A percentile compares a stretch with the other conserved stretches of the same genome.
Evolutionary conservation across 2,888 invertebrate species (phyloP).

Genomic region (Caenorhabditis imperialis): DNA sequence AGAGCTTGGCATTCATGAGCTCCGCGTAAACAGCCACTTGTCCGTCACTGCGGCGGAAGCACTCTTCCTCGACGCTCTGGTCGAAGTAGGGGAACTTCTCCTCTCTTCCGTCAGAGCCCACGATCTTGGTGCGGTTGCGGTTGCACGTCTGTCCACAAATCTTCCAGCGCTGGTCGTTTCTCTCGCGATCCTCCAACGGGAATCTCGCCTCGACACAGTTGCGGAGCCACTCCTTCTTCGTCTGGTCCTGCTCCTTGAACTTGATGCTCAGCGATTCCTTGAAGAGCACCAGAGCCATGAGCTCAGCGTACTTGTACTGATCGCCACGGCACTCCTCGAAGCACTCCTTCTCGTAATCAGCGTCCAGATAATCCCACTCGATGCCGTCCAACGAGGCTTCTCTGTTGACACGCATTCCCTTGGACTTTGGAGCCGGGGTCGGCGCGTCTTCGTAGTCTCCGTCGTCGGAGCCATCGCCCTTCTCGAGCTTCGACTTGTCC

Average conservation of each 20-base stretch:
- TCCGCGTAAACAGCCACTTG: slow-evolving; percentile 61
- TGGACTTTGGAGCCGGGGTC: slow-evolving; percentile 10
- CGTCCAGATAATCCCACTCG: slow-evolving; percentile 56
- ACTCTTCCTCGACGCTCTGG: slow-evolving; percentile 60
- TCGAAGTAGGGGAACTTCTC: slow-evolving; percentile 63
- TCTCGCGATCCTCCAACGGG: slow-evolving; percentile 61
- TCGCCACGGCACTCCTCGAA: slow-evolving; percentile 57
- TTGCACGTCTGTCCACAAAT: slow-evolving; percentile 65
- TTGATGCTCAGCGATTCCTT: slow-evolving; percentile 50
- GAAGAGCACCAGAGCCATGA: slow-evolving; percentile 64
- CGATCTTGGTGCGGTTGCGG: slow-evolving; percentile 60
- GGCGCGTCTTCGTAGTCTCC: background rate
- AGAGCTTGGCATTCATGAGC: slow-evolving; percentile 58
- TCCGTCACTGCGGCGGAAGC: slow-evolving; percentile 52
- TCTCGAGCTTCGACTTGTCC: slow-evolving; percentile 19
- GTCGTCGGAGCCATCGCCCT: background rate
- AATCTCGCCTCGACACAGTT: slow-evolving; percentile 64
- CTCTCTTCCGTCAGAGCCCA: slow-evolving; percentile 58
- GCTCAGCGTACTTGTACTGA: slow-evolving; percentile 66
- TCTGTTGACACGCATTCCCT: slow-evolving; percentile 11
- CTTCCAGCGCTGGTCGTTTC: slow-evolving; percentile 65
- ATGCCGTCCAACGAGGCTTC: slow-evolving; percentile 24
- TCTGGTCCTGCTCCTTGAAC: slow-evolving; percentile 67
- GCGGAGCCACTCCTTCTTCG: slow-evolving; percentile 67
- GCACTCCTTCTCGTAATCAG: slow-evolving; percentile 57